Evolutionary conservation across 2,797 vertebrate species (phyloP).

Genomic region (Anisognathus igniventris): DNA sequence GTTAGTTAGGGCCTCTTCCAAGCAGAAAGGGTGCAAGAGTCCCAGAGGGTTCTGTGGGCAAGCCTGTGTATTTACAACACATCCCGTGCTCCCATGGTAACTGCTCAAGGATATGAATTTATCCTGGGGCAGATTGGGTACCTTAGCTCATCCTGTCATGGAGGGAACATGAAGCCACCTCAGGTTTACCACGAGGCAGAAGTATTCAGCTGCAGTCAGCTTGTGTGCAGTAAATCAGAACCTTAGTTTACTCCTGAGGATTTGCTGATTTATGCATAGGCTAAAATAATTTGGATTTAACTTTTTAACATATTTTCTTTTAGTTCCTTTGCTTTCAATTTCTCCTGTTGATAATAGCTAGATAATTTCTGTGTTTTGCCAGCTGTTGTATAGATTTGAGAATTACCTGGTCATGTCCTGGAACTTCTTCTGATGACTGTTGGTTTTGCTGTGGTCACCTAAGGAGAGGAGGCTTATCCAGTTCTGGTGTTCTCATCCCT

Average conservation of each 20-base stretch:
- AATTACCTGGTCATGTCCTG: background rate
- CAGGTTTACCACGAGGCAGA: background rate
- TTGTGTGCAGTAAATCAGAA: background rate
- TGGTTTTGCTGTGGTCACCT: background rate
- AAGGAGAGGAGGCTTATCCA: background rate
- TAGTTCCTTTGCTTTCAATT: background rate
- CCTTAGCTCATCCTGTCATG: background rate
- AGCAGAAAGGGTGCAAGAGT: background rate
- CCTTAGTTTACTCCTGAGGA: background rate
- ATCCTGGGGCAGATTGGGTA: background rate
- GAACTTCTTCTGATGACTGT: background rate
- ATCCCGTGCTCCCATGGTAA: background rate
- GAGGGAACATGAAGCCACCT: background rate
- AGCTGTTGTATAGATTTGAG: background rate
- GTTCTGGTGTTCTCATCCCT: background rate
- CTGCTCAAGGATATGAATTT: background rate
- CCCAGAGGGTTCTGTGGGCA: background rate
- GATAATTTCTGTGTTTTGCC: background rate
- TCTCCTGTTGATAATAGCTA: background rate
- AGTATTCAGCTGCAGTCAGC: background rate
- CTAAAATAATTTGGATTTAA: background rate
- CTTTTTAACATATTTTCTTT: background rate
- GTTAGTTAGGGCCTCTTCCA: background rate
- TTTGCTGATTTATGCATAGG: background rate
- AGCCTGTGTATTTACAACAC: background rate